A percentile compares a stretch with the other conserved stretches of the same genome.
These are phyloP conservation scores for Ceratotherium simum DNA, from an alignment of 2,113 vertebrate species.

Conservation along the genomic window DNA sequence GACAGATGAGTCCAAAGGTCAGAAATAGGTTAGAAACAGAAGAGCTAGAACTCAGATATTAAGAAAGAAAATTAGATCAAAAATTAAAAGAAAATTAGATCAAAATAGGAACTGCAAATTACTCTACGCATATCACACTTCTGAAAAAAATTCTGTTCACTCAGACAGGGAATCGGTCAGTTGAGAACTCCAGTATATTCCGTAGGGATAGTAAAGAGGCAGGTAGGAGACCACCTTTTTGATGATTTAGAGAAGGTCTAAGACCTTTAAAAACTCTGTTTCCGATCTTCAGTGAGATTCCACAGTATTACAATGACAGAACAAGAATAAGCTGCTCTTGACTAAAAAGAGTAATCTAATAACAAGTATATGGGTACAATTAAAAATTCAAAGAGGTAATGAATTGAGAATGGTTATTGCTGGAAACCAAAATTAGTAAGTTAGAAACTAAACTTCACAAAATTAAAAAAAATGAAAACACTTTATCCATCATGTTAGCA, in stretches of 20 bases:
- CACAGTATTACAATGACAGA: not conserved
- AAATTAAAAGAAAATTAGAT: slow-evolving; percentile 49
- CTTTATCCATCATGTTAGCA: not conserved
- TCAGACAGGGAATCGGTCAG: not conserved
- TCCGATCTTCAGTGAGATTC: not conserved
- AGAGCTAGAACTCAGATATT: not conserved
- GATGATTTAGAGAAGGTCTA: not conserved
- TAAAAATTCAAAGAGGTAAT: not conserved
- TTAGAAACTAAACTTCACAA: slow-evolving; percentile 21
- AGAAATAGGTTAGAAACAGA: not conserved
- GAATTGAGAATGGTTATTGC: not conserved
- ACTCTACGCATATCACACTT: not conserved
- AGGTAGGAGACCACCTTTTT: not conserved
- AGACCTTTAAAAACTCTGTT: not conserved
- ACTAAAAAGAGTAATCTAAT: not conserved
- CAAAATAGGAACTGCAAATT: not conserved
- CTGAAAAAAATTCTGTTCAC: not conserved
- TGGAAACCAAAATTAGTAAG: not conserved
- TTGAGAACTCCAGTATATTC: not conserved
- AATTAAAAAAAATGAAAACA: not conserved
- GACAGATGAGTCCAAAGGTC: not conserved
- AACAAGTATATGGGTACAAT: not conserved
- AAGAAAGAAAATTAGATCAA: not conserved
- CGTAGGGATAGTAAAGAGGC: not conserved
- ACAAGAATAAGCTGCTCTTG: not conserved